Conservation (phyloP, 1,140 invertebrate species). For the Scaptodrosophila lebanonensis region DNA sequence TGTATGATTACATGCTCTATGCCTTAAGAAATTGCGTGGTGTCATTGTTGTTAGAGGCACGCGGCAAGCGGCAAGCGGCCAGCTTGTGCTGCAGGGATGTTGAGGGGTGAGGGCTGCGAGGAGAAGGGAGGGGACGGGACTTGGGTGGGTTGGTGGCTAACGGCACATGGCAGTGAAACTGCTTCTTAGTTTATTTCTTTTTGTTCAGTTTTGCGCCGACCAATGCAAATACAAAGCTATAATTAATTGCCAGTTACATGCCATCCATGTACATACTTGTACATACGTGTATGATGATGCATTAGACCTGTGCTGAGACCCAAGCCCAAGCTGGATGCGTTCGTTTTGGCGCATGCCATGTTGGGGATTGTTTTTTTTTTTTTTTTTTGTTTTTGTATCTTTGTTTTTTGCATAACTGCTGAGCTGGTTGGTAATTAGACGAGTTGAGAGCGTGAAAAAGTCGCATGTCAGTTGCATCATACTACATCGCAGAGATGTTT, state of each 20-base stretch:
- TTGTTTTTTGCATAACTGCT: constrained; percentile 16
- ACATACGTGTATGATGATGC: no score
- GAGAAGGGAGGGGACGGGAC: no score
- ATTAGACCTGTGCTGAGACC: no score
- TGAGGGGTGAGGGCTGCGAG: no score
- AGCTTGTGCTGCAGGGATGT: no score
- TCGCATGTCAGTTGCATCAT: constrained; percentile 61
- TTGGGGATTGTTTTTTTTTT: background rate
- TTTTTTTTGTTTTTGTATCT: background rate
- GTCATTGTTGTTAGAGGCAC: constrained; percentile 60
- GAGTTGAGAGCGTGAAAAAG: constrained; percentile 64
- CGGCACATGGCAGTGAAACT: no score
- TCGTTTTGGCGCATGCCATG: constrained; percentile 17
- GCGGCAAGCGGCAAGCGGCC: constrained; percentile 16
- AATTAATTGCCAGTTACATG: constrained; percentile 52
- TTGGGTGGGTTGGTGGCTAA: constrained; percentile 1
- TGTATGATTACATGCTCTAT: constrained; percentile 71
- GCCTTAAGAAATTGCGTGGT: constrained; percentile 66
- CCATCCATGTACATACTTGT: no score
- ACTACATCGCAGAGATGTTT: background rate
- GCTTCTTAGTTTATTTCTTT: no score
- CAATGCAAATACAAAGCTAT: constrained; percentile 49
- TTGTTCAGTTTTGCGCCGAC: constrained; percentile 1
- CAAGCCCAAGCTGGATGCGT: no score
- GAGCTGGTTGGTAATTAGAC: constrained; percentile 47